Conservation (phyloP, 2,888 invertebrate genomes). For the Lycophotia porphyrea region DNA sequence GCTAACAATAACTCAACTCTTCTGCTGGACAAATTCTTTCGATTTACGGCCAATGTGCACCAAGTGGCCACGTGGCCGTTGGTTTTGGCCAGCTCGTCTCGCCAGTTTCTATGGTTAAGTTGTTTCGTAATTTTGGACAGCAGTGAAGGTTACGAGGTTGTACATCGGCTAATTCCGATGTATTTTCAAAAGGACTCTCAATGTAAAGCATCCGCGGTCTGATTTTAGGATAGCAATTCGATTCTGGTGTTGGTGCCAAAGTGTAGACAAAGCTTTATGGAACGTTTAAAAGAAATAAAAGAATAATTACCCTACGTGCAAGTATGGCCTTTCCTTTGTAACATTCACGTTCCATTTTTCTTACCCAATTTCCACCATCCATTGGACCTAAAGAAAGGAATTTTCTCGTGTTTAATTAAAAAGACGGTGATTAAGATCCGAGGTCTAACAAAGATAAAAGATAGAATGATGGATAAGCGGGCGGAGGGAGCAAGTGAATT, state of each 20-base stretch:
- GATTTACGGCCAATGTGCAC: background rate
- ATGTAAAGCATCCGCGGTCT: background rate
- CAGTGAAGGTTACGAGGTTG: too few relatives aligned
- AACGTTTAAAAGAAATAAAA: conserved; percentile 12
- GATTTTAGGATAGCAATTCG: background rate
- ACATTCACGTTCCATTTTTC: conserved; percentile 35
- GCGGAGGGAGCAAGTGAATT: conserved; percentile 31
- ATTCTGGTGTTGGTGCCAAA: background rate
- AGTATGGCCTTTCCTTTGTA: conserved; percentile 42
- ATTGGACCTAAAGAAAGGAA: conserved; percentile 50
- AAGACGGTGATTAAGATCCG: conserved; percentile 64
- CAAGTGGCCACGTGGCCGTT: background rate
- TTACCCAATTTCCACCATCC: conserved; percentile 53
- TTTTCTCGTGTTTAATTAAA: conserved; percentile 65
- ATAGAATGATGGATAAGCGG: conserved; percentile 62
- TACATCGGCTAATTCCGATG: background rate
- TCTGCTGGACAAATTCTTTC: background rate
- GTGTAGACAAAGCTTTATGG: background rate
- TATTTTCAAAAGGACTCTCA: background rate
- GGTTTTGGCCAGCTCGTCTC: background rate
- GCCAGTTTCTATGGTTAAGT: too few relatives aligned
- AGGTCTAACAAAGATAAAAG: conserved; percentile 55
- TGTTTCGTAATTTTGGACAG: background rate
- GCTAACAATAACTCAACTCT: background rate
- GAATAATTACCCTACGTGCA: conserved; percentile 31